Base-by-base conservation (phyloP, 2,113 vertebrate genomes). In the Lagopus leucura region DNA sequence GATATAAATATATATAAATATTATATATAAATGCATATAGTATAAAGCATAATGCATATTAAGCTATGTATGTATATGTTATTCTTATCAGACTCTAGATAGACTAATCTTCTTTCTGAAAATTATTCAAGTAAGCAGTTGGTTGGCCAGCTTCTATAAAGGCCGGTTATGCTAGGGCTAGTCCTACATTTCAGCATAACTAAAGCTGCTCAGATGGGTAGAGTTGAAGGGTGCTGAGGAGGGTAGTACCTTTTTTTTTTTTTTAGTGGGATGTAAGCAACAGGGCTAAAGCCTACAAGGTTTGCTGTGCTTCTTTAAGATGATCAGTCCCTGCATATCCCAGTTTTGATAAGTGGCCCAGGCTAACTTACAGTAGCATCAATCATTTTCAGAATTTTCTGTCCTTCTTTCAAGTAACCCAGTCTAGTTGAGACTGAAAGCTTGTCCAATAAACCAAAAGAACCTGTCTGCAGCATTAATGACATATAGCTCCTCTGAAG, bases 311-410 rank as follows among this genome's bases (percentile, higher is more conserved):
- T 88, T 76, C 63, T 19, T 69, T 66, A 47, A 24, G 48, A 22
- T 38, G n/a, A 65, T 64, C 40, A 13, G 21, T 47, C 60, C 58
- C 32, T 90, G 17, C 50, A 3, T 47, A 52, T 47, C 20, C 76
- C 0, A 0, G 22, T 58, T 43, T 8, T 69, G 50, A 27, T 66
- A 30, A 1, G 11, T 0, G 4, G 47, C 72, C 5, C 1, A 82
- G 50, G 30, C 28, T 82, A 93, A 78, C 42, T 90, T 83, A 60
- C 0, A 32, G 36, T 36, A 66, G 43, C 12, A 58, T 66, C 70
- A 86, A 9, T 30, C 90, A 22, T 50, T 83, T 86, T 70, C 21
- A 50, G 48, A 45, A 2, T 43, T 74, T 76, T 64, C 42, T 74
- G 64, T 32, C 16, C 17, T 57, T 70, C 38, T 74, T 80, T 86